Conservation (phyloP, 2,888 invertebrate species). For the Mimumesa dahlbomi region DNA sequence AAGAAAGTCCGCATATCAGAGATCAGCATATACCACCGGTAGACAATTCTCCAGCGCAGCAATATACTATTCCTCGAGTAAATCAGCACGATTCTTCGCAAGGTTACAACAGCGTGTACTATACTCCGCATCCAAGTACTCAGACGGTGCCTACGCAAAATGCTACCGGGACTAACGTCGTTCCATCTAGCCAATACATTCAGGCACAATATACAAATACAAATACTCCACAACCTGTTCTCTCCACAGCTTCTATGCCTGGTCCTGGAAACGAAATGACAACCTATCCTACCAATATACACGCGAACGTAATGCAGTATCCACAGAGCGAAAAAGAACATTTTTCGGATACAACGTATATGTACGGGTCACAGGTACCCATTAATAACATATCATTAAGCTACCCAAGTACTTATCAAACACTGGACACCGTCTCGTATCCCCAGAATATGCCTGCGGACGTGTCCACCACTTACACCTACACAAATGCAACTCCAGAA, state of each 20-base stretch:
- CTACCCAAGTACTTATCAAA: conserved; percentile 66
- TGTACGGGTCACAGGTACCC: conserved; percentile 49
- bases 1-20: conserved; percentile 17
- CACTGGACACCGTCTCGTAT: conserved; percentile 65
- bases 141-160: conserved; percentile 21
- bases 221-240: conserved; percentile 32
- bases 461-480: conserved; percentile 39
- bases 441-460: conserved; percentile 71
- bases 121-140: conserved; percentile 31
- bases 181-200: conserved; percentile 51
- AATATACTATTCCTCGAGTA: conserved; percentile 40
- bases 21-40: conserved; percentile 31
- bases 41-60: conserved; percentile 33
- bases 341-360: conserved; percentile 37
- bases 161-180: conserved; percentile 19
- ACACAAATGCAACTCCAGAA: conserved; percentile 59
- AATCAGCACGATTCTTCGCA: conserved; percentile 39
- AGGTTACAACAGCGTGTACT: conserved; percentile 42
- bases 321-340: too few relatives aligned
- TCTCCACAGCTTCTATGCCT: conserved; percentile 24
- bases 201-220: conserved; percentile 54
- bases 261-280: conserved; percentile 29
- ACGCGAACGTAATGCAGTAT: conserved; percentile 40
- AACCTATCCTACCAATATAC: conserved; percentile 38
- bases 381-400: conserved; percentile 44